Evolutionary conservation across 2,797 vertebrate genomes (phyloP).

Genomic region (Gadopsis bispinosus): DNA sequence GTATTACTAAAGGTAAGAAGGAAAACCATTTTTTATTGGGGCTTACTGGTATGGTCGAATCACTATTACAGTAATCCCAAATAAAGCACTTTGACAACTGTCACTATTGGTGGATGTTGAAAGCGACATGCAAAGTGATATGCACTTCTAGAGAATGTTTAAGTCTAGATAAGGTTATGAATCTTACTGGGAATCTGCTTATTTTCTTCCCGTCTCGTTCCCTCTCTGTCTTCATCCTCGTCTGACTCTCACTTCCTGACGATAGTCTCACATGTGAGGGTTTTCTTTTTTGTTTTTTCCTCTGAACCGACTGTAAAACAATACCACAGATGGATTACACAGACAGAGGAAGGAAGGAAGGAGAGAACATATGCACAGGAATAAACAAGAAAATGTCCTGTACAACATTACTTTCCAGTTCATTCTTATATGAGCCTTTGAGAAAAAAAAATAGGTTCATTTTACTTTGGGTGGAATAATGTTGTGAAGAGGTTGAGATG

Average conservation of each 20-base stretch:
- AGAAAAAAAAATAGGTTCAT: background rate
- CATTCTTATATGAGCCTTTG: background rate
- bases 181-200: constrained; percentile 57
- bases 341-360: constrained; percentile 78
- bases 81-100: background rate
- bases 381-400: constrained; percentile 65
- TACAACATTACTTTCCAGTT: constrained; percentile 21
- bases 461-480: constrained; percentile 12
- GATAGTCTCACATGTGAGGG: constrained; percentile 42
- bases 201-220: constrained; percentile 55
- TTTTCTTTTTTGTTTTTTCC: constrained; percentile 39
- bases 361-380: constrained; percentile 63
- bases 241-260: constrained; percentile 76
- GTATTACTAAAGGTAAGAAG: constrained; percentile 95
- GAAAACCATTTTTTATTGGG: background rate
- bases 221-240: constrained; percentile 35
- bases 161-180: constrained; percentile 19
- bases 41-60: background rate
- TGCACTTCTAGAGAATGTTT: background rate
- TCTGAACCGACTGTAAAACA: constrained; percentile 68
- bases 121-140: constrained; percentile 10
- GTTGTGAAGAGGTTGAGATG: too few species aligned
- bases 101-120: background rate
- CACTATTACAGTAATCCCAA: background rate
- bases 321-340: constrained; percentile 66